phyloP scores from a whole-genome alignment of 1,140 invertebrate genomes.

The Drosophila pseudoobscura region DNA sequence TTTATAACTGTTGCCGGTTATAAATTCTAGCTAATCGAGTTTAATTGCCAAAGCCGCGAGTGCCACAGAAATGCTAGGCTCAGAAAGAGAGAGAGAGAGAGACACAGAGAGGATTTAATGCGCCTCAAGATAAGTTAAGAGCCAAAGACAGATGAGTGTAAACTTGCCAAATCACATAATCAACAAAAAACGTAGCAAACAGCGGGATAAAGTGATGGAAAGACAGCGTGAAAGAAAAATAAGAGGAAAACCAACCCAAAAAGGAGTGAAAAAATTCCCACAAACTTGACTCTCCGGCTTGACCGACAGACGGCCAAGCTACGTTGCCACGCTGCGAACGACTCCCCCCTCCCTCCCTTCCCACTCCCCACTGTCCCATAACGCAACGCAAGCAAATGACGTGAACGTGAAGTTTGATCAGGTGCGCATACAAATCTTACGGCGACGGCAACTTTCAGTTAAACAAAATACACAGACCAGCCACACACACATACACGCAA shows the following conservation, averaged over 20 bases:
- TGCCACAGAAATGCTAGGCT: constrained; percentile 30
- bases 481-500: constrained; percentile 2
- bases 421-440: constrained; percentile 79
- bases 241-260: constrained; percentile 9
- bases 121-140: constrained; percentile 12
- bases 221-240: constrained; percentile 3
- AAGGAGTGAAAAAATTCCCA: constrained; percentile 61
- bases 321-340: too few relatives aligned
- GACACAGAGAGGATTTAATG: background rate
- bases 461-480: constrained; percentile 45
- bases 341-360: too few relatives aligned
- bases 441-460: constrained; percentile 74
- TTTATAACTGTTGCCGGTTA: constrained; percentile 56
- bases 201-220: too few relatives aligned
- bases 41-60: constrained; percentile 50
- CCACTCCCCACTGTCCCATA: background rate
- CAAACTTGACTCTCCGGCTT: constrained; percentile 61
- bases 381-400: constrained; percentile 69
- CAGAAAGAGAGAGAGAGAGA: constrained; percentile 1
- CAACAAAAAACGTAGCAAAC: constrained; percentile 29
- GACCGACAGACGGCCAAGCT: constrained; percentile 37
- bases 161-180: constrained; percentile 61
- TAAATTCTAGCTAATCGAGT: constrained; percentile 73
- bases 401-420: constrained; percentile 78
- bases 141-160: constrained; percentile 19